These are phyloP conservation scores for Drosophila athabasca DNA, from an alignment of 1,140 invertebrate species.

Conservation along the genomic window DNA sequence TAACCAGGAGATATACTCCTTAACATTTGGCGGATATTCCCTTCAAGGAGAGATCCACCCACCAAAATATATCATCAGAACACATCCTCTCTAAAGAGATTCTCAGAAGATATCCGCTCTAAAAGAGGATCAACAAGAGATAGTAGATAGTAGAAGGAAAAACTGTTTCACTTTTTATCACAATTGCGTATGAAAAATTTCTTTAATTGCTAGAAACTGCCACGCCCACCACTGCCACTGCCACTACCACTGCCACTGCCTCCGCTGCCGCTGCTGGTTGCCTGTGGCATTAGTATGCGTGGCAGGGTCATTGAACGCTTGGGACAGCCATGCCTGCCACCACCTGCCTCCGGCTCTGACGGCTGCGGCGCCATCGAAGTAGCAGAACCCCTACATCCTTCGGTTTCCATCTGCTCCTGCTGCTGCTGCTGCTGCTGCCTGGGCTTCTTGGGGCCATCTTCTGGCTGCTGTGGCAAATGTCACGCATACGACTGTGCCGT, in stretches of 20 bases:
- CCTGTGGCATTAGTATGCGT: conserved; percentile 68
- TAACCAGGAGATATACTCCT: too few species aligned
- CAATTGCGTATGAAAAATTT: conserved; percentile 83
- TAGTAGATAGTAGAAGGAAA: conserved; percentile 4
- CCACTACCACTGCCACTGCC: conserved; percentile 27
- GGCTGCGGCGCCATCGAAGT: too few species aligned
- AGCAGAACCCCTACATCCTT: neutral
- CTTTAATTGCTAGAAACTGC: conserved; percentile 83
- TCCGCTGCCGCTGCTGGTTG: conserved; percentile 11
- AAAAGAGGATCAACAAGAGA: neutral
- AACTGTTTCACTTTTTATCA: conserved; percentile 78
- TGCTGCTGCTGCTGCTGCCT: too few species aligned
- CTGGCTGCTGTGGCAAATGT: conserved; percentile 54
- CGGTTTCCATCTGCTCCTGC: neutral
- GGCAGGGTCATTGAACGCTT: conserved; percentile 75
- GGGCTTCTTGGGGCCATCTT: conserved; percentile 7
- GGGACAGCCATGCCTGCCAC: conserved; percentile 54
- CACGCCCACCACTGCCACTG: conserved; percentile 43
- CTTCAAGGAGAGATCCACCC: too few species aligned
- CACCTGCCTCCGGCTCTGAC: conserved; percentile 1
- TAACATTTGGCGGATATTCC: too few species aligned
- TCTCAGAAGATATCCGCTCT: too few species aligned
- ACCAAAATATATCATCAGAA: too few species aligned
- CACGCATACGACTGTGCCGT: conserved; percentile 82
- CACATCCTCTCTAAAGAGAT: too few species aligned